Base-by-base conservation (phyloP, 2,888 invertebrate genomes). In the Steromphala cineraria region DNA sequence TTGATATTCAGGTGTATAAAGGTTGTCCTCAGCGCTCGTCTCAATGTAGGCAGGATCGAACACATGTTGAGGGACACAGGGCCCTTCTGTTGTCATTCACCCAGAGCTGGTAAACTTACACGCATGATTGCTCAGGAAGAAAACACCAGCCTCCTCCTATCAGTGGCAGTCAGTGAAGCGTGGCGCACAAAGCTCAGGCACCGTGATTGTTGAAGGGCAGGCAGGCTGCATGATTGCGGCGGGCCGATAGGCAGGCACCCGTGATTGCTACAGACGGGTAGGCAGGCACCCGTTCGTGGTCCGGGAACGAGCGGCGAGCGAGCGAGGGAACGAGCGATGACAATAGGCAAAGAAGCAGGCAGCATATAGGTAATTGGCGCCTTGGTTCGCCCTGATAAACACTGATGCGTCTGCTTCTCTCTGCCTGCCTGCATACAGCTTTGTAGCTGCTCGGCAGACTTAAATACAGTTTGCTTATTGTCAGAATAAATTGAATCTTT, bases 401-500 rank as follows among this genome's bases (percentile, higher is more conserved):
- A 13, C 46, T 46, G 46, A 46, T 46, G 46, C 13, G 46, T 46
- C 46, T 46, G 46, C 24, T 28, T 62, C 10, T 28, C 28, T 24
- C 24, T 62, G 28, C 24, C 28, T 24, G 28, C 28, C 62, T 62
- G 62, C 62, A 62, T 15, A 24, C 24, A 31, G 62, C 62, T 62
- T 62, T 62, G 62, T 62, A 8, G 24, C 28, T 7, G 62, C 62
- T 21, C 62, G 10, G 17, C 28, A 62, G 62, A 62, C 62, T 24
- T 62, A 21, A 62, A 10, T 28, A 62, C 62, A 62, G 62, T 62
- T 62, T 62, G 21, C 62, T 62, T 62, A 62, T 62, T 62, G 62
- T 62, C 62, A 62, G 62, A 62, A 62, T 62, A 62, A 62, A 62
- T 62, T 62, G 62, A 62, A 62, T 62, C 62, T 62, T 62, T 62